Evolutionary conservation across 2,888 invertebrate species (phyloP), one percentile per base, ranked within the genome.

Genomic region (Cepaea hortensis): DNA sequence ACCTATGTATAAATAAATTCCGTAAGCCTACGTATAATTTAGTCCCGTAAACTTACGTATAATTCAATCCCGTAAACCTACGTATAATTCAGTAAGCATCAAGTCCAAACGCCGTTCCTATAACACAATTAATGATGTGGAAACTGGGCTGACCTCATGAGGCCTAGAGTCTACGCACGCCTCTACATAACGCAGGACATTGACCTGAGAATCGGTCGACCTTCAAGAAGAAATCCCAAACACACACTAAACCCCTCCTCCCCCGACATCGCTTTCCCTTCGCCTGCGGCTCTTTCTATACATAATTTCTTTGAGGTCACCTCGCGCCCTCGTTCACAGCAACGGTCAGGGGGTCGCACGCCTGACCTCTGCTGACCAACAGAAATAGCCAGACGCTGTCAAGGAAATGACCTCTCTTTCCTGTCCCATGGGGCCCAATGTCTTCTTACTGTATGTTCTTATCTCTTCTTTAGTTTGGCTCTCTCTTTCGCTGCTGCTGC

Each of bases 341-440:
- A 50, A 23, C 20, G 85, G 85, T 85, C 85, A 85, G 79, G 77
- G 35, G 79, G 85, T 85, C 79, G 68, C 85, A 79, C 55, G 79
- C 15, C 18, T 85, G 77, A 81, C 85, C 85, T 55, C 62, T n/a
- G 55, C 79, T 85, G 73, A 80, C 73, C 72, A 81, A 48, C 18
- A 50, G 72, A 35, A 68, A 46, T 9, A 46, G 5, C 13, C 6
- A 46, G 20, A 9, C 18, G 75, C 46, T 13, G 13, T n/a, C 46
- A 23, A 72, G 23, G 23, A 20, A 72, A n/a, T n/a, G 1, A 20
- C 5, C n/a, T n/a, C 72, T 7, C 23, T 23, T 72, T 72, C n/a
- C 72, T n/a, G 20, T 72, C n/a, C n/a, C 72, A 3, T n/a, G 23
- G 72, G 20, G n/a, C 0, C 72, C 72, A 23, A 20, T 23, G 72